Percentiles rank a stretch among this genome's conserved stretches.
phyloP scores from a whole-genome alignment of 2,888 invertebrate species.

The Drosophila demipolita region DNA sequence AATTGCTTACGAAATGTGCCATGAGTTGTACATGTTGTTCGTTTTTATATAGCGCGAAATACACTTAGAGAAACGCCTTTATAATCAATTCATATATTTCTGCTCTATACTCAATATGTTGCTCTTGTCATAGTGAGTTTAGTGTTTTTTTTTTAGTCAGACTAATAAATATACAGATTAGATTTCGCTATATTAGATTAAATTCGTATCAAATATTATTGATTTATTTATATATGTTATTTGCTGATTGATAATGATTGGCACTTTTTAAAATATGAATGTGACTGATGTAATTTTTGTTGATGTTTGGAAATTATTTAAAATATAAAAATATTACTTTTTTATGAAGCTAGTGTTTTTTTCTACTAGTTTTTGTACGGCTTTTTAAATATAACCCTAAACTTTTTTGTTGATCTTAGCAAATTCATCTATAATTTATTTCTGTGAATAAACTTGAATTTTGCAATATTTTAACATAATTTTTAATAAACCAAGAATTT shows the following conservation, averaged over 20 bases:
- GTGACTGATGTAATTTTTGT: too few relatives aligned
- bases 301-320: neutral
- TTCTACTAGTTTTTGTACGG: too few relatives aligned
- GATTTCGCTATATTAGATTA: neutral
- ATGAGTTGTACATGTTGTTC: slow-evolving; percentile 68
- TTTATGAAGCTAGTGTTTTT: too few relatives aligned
- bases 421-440: too few relatives aligned
- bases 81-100: too few relatives aligned
- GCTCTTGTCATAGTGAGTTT: neutral
- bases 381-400: too few relatives aligned
- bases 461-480: neutral
- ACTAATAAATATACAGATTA: neutral
- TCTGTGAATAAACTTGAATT: too few relatives aligned
- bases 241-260: neutral
- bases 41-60: slow-evolving; percentile 19
- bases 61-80: slow-evolving; percentile 39
- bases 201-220: neutral
- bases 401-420: too few relatives aligned
- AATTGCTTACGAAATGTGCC: slow-evolving; percentile 74
- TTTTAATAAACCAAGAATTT: neutral
- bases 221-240: neutral
- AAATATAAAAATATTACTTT: too few relatives aligned
- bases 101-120: neutral
- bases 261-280: neutral
- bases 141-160: neutral